Percentiles rank a stretch among this genome's conserved stretches.
These are phyloP conservation scores for Antedon mediterranea DNA, from an alignment of 53 echinoderm and acorn worm species.

Conservation along the genomic window DNA sequence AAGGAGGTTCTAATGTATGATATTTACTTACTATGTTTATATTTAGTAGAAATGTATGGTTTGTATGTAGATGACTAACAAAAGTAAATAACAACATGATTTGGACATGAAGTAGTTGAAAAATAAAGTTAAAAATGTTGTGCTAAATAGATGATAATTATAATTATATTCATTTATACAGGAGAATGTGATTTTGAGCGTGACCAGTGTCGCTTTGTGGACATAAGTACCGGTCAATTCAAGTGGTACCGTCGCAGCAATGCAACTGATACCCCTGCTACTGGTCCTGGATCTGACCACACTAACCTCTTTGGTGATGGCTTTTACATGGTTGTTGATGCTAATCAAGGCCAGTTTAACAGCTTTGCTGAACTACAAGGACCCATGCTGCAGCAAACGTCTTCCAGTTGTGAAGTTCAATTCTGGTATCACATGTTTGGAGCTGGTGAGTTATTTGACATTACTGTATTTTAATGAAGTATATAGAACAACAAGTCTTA, in stretches of 20 bases:
- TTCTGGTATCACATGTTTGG: slow-evolving; percentile 72
- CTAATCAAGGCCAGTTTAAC: neutral
- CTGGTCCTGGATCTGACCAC: slow-evolving; percentile 18
- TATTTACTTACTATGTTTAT: too few relatives aligned
- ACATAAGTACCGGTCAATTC: slow-evolving; percentile 14
- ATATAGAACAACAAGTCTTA: too few relatives aligned
- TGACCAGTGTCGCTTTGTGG: slow-evolving; percentile 54
- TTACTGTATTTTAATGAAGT: too few relatives aligned
- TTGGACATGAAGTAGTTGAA: too few relatives aligned
- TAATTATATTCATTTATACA: too few relatives aligned
- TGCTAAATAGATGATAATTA: too few relatives aligned
- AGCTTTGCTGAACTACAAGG: slow-evolving; percentile 16
- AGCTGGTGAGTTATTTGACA: slow-evolving; percentile 17
- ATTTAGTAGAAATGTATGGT: too few relatives aligned
- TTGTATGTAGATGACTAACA: too few relatives aligned
- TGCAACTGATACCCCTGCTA: neutral
- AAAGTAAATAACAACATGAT: too few relatives aligned
- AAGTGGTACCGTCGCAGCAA: neutral
- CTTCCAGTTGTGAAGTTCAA: neutral
- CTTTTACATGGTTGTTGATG: slow-evolving; percentile 38
- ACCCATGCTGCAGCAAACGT: slow-evolving; percentile 11
- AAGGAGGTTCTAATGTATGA: too few relatives aligned
- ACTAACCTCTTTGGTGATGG: slow-evolving; percentile 15
- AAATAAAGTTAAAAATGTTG: too few relatives aligned
- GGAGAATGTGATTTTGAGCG: slow-evolving; percentile 63